Percentiles rank a stretch among this genome's conserved stretches.
phyloP scores from a whole-genome alignment of 2,888 invertebrate genomes.

The Pecten maximus region DNA sequence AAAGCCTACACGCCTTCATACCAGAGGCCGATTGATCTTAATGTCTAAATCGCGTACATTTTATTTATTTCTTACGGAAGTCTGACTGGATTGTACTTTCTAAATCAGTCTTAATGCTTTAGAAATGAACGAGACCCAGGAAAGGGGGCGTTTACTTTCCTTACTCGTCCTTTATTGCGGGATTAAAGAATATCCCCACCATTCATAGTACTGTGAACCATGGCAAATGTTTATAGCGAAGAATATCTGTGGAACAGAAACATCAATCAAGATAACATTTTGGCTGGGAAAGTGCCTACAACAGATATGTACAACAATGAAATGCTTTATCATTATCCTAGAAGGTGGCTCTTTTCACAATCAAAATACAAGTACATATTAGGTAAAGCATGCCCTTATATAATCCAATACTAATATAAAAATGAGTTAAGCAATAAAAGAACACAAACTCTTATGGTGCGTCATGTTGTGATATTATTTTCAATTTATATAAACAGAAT shows the following conservation, averaged over 20 bases:
- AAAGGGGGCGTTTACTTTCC: neutral
- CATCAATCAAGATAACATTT: neutral
- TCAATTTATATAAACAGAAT: too few relatives aligned
- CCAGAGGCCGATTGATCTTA: neutral
- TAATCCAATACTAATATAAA: neutral
- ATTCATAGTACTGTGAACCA: neutral
- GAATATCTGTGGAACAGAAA: neutral
- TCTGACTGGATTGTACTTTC: neutral
- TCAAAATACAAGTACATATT: neutral
- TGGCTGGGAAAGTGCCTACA: neutral
- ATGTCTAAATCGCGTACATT: slow-evolving; percentile 16
- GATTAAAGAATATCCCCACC: neutral
- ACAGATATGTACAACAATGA: neutral
- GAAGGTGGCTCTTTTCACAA: too few relatives aligned
- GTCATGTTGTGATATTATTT: too few relatives aligned
- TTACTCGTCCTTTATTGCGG: neutral
- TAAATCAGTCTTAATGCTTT: slow-evolving; percentile 20
- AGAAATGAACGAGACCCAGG: neutral
- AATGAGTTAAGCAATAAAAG: too few relatives aligned
- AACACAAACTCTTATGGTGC: too few relatives aligned
- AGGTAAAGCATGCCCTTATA: neutral
- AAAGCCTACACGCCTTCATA: neutral
- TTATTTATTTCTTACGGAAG: slow-evolving; percentile 24
- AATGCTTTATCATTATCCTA: too few relatives aligned
- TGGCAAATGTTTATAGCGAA: neutral